Evolutionary conservation across 2,888 invertebrate species (phyloP).

Genomic region (Diaphora mendica): DNA sequence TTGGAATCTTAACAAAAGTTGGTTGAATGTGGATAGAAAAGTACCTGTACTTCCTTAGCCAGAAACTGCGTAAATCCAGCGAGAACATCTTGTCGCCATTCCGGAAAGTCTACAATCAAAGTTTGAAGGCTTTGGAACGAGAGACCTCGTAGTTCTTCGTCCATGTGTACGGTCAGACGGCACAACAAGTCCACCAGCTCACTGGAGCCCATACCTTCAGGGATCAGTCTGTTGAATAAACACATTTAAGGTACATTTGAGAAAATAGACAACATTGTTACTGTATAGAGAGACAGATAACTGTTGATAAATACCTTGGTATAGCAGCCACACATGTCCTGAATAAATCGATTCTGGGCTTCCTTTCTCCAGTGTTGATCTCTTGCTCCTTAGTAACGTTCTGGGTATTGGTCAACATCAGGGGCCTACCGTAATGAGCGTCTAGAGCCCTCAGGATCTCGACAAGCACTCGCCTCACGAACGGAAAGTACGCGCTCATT

Average conservation of each 20-base stretch:
- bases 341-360: slow-evolving; percentile 98
- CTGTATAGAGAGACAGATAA: background rate
- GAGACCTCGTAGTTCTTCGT: slow-evolving; percentile 97
- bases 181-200: slow-evolving; percentile 98
- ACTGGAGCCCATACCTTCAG: slow-evolving; percentile 97
- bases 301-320: slow-evolving; percentile 84
- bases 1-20: background rate
- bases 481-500: slow-evolving; percentile 98
- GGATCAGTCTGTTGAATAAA: slow-evolving; percentile 90
- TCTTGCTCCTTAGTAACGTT: slow-evolving; percentile 98
- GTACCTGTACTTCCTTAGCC: slow-evolving; percentile 93
- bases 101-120: slow-evolving; percentile 97
- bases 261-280: background rate
- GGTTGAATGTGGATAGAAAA: background rate
- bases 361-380: slow-evolving; percentile 97
- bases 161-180: slow-evolving; percentile 98
- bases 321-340: slow-evolving; percentile 99
- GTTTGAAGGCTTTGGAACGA: slow-evolving; percentile 98
- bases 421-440: slow-evolving; percentile 97
- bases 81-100: slow-evolving; percentile 98
- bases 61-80: slow-evolving; percentile 98
- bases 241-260: background rate
- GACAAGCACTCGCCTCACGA: slow-evolving; percentile 97
- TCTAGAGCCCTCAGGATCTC: slow-evolving; percentile 98
- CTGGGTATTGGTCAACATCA: slow-evolving; percentile 98